Percentiles rank a stretch among this genome's conserved stretches.
These are phyloP conservation scores for Hippoglossus hippoglossus DNA, from an alignment of 2,797 vertebrate genomes.

Conservation along the genomic window DNA sequence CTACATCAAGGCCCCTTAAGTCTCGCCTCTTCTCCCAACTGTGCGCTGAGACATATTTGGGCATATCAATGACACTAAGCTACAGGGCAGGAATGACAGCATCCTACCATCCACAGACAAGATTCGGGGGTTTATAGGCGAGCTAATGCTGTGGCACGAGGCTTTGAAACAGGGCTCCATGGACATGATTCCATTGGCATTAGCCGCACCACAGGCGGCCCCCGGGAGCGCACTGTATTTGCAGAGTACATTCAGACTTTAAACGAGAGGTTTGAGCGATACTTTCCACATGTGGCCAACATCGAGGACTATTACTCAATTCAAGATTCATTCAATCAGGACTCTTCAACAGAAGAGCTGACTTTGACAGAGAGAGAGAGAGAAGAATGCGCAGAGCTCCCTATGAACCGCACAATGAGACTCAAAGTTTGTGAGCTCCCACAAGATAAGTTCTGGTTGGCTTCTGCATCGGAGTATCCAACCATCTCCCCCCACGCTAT, in stretches of 20 bases:
- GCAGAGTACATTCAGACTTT: neutral
- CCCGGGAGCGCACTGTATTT: neutral
- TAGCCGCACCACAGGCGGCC: neutral
- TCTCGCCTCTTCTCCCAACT: neutral
- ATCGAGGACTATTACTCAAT: neutral
- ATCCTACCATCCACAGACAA: neutral
- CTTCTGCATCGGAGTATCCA: neutral
- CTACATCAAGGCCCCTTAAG: neutral
- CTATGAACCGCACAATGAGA: neutral
- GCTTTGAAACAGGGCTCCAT: constrained; percentile 1
- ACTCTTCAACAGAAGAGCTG: neutral
- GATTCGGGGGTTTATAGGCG: neutral
- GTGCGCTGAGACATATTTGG: neutral
- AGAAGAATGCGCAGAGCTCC: neutral
- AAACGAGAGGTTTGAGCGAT: neutral
- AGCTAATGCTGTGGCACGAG: neutral
- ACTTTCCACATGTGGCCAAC: neutral
- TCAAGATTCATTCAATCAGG: neutral
- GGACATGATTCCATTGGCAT: neutral
- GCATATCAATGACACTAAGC: neutral
- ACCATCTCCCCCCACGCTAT: neutral
- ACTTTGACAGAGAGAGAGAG: neutral
- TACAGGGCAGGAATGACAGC: neutral
- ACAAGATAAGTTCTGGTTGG: neutral
- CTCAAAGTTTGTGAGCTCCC: neutral